Conservation (phyloP, 2,888 invertebrate genomes). For the Teleogryllus oceanicus region DNA sequence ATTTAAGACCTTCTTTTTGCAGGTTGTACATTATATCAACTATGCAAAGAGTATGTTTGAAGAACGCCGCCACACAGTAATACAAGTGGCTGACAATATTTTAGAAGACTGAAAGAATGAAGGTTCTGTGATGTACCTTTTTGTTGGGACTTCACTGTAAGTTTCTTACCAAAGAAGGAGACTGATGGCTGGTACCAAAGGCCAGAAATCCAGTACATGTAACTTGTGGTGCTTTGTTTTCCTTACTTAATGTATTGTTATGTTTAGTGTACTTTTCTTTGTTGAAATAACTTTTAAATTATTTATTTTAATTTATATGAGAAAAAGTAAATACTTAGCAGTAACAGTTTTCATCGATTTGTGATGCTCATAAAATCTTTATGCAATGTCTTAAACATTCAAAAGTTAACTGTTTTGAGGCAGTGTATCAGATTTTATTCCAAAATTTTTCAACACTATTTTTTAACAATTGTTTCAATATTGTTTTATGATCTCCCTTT, state of each 20-base stretch:
- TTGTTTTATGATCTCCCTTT: no score
- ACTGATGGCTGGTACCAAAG: background rate
- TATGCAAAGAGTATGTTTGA: constrained; percentile 83
- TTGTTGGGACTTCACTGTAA: background rate
- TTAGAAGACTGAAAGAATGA: constrained; percentile 33
- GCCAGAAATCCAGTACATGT: background rate
- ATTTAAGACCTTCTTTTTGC: constrained; percentile 31
- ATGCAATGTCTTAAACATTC: no score
- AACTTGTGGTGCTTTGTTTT: background rate
- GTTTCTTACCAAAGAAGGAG: background rate
- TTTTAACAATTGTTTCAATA: no score
- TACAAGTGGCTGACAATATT: constrained; percentile 29
- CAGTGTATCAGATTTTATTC: no score
- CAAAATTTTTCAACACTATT: no score
- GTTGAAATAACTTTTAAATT: background rate
- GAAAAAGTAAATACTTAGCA: background rate
- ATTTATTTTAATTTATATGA: background rate
- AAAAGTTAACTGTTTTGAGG: no score
- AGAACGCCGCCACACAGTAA: constrained; percentile 73
- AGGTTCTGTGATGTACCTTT: background rate
- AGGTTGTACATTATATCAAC: constrained; percentile 78
- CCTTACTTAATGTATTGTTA: background rate
- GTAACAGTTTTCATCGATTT: background rate
- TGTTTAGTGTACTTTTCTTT: background rate
- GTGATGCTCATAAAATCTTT: no score